Evolutionary conservation across 2,888 invertebrate genomes (phyloP).

Genomic region (Coelopa pilipes): DNA sequence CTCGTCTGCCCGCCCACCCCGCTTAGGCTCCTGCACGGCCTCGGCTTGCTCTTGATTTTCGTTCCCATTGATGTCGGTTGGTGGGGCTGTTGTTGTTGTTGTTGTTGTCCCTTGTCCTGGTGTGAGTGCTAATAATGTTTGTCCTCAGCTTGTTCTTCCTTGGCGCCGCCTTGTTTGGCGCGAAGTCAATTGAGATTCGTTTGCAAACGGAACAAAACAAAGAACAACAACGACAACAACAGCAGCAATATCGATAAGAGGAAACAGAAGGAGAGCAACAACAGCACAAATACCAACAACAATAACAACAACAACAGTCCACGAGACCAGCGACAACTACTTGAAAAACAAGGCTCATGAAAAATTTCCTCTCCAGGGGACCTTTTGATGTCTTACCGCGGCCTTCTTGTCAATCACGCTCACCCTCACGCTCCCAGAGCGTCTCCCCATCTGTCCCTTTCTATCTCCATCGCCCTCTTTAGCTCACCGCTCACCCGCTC

Average conservation of each 20-base stretch:
- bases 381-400: not conserved
- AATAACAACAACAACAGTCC: not conserved
- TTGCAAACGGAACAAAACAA: conserved; percentile 15
- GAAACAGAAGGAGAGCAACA: not conserved
- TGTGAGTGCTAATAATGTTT: conserved; percentile 17
- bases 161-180: not conserved
- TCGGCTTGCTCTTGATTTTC: too few species aligned
- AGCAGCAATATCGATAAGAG: not conserved
- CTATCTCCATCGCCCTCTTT: too few species aligned
- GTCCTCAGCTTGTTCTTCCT: conserved; percentile 2
- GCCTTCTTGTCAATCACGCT: not conserved
- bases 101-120: not conserved
- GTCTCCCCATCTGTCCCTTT: too few species aligned
- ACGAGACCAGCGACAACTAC: too few species aligned
- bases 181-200: conserved; percentile 16
- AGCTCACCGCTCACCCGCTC: too few species aligned
- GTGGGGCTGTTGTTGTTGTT: not conserved
- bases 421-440: too few species aligned
- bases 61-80: not conserved
- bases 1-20: too few species aligned
- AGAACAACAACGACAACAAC: conserved; percentile 3
- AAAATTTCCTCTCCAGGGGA: not conserved
- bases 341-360: too few species aligned
- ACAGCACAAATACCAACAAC: not conserved
- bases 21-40: too few species aligned